phyloP scores from a whole-genome alignment of 2,113 vertebrate species.

The Sebastes fasciatus region DNA sequence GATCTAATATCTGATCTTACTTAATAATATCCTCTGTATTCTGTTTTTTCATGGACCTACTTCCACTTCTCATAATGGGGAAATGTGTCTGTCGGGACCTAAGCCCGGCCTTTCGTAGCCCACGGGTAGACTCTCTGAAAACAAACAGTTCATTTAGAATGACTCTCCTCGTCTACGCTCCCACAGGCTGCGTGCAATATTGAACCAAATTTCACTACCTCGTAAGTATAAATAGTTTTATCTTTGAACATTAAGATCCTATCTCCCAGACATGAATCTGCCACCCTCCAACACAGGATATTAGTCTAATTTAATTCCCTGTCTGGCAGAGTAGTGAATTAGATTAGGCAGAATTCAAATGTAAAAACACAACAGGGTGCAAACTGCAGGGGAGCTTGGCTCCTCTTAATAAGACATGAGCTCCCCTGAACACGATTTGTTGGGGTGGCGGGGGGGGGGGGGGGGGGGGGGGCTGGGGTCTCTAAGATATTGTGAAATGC shows the following conservation, averaged over 20 bases:
- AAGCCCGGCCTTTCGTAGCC: slow-evolving; percentile 17
- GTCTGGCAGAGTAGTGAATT: slow-evolving; percentile 12
- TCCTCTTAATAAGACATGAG: background rate
- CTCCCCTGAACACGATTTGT: background rate
- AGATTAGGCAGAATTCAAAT: slow-evolving; percentile 25
- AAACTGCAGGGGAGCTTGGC: background rate
- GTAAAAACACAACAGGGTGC: background rate
- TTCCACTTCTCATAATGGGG: slow-evolving; percentile 31
- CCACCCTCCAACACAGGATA: slow-evolving; percentile 37
- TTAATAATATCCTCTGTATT: background rate
- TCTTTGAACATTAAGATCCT: slow-evolving; percentile 31
- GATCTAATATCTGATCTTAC: background rate
- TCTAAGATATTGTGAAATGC: background rate
- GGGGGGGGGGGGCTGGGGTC: too few relatives aligned
- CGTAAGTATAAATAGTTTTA: slow-evolving; percentile 45
- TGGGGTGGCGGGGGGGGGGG: too few relatives aligned
- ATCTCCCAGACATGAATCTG: slow-evolving; percentile 26
- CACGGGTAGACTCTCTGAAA: slow-evolving; percentile 37
- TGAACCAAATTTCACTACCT: slow-evolving; percentile 24
- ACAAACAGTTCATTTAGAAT: slow-evolving; percentile 51
- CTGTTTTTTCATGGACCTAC: background rate
- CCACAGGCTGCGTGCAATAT: slow-evolving; percentile 3
- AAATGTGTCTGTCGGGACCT: background rate
- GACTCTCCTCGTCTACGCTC: slow-evolving; percentile 19
- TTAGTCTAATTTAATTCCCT: slow-evolving; percentile 43